Percentiles rank a stretch among this genome's conserved stretches.
Conservation (phyloP, 2,113 vertebrate species). For the Delphinus delphis region DNA sequence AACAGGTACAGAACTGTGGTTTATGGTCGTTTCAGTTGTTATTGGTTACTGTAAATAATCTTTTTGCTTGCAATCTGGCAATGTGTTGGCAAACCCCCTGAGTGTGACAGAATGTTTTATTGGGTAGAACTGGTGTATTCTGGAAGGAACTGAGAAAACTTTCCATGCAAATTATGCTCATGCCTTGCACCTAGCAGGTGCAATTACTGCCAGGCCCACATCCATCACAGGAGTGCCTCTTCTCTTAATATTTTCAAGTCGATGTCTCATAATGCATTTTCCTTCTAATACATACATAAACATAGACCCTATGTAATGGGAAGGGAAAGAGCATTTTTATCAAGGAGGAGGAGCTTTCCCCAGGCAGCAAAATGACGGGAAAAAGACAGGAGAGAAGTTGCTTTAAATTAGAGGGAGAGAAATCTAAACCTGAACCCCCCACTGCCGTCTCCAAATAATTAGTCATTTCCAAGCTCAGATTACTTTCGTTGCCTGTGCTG, state of each 20-base stretch:
- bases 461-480: constrained; percentile 39
- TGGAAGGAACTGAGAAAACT: constrained; percentile 43
- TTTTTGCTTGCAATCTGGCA: constrained; percentile 63
- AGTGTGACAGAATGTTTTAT: constrained; percentile 65
- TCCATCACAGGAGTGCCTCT: neutral
- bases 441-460: constrained; percentile 2
- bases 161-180: constrained; percentile 51
- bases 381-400: neutral
- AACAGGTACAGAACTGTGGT: neutral
- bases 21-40: constrained; percentile 52
- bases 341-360: neutral
- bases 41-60: constrained; percentile 67
- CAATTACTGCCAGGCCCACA: constrained; percentile 2
- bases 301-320: neutral
- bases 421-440: constrained; percentile 7
- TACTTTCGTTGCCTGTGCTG: constrained; percentile 25
- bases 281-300: neutral
- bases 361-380: neutral
- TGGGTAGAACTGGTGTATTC: constrained; percentile 42
- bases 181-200: constrained; percentile 2
- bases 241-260: constrained; percentile 20
- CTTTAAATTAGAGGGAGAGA: constrained; percentile 47
- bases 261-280: neutral
- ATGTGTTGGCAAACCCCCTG: constrained; percentile 24
- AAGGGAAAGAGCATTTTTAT: neutral